Base-by-base conservation (phyloP, 2,113 vertebrate genomes). In the Pogonocichla stellata region DNA sequence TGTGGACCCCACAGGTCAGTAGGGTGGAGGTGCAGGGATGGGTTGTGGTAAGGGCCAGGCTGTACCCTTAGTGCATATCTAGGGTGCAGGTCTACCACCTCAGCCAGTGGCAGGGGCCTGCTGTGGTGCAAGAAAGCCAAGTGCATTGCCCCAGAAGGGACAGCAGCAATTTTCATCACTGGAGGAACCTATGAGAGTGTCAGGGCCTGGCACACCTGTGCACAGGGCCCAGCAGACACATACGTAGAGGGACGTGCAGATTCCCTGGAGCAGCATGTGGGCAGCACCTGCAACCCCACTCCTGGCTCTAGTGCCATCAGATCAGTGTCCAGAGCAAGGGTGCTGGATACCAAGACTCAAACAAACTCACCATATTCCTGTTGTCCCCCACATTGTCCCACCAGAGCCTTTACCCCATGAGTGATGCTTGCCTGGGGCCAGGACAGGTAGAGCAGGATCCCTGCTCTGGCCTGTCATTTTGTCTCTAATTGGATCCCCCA, bases 381-480 rank as follows among this genome's bases (percentile, higher is more conserved):
- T 54, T 85, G 57, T 67, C 18, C 66, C n/a, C 40, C 14, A 15
- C 1, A 1, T n/a, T 72, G 53, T 54, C 53, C 43, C 10, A 3
- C 18, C 3, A 4, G 38, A 34, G 23, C 50, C 12, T 60, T 70
- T 34, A 64, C 19, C 56, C 42, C 4, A 2, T 53, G 33, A 93
- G 6, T 1, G 8, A 61, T 72, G 40, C 12, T 69, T 1, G 19
- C 81, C 74, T 17, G 2, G 36, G 79, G 74, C 34, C 38, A 60
- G 86, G 86, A 86, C 71, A 80, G 47, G 88, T 83, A 80, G 26
- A 90, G 67, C 86, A 92, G 64, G 64, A 83, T 88, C 79, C n/a
- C 19, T 40, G 26, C 31, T 57, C 64, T 42, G 61, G 34, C 75
- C 79, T 93, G 74, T 92, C 29, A 92, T 96, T 96, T 93, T 2